Evolutionary conservation across 1,140 invertebrate genomes (phyloP).

Genomic region (Heliconius himera): DNA sequence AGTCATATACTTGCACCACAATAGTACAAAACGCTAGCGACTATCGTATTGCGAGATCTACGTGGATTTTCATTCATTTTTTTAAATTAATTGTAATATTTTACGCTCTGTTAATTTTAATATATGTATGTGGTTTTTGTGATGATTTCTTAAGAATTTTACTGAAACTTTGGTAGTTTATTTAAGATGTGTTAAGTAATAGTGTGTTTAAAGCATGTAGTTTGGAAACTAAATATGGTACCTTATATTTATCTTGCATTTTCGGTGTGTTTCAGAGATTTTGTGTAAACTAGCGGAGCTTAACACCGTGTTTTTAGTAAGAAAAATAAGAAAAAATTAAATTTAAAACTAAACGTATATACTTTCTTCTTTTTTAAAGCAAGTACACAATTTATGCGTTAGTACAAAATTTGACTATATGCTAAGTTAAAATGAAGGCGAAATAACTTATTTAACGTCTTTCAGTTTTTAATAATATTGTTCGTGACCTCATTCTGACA

Average conservation of each 20-base stretch:
- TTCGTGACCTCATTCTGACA: not conserved
- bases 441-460: not conserved
- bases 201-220: not conserved
- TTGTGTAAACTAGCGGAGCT: not conserved
- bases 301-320: not conserved
- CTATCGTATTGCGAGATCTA: constrained; percentile 2
- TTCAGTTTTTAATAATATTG: not conserved
- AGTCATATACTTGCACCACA: not conserved
- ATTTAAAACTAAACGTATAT: too few relatives aligned
- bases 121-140: not conserved
- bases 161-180: not conserved
- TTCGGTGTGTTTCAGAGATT: not conserved
- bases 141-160: not conserved
- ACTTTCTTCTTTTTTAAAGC: too few relatives aligned
- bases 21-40: not conserved
- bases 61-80: not conserved
- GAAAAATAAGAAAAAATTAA: too few relatives aligned
- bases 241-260: too few relatives aligned
- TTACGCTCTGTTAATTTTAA: not conserved
- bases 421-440: not conserved
- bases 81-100: not conserved
- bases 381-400: not conserved
- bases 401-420: not conserved
- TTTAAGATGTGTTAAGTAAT: not conserved
- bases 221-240: too few relatives aligned